These are phyloP conservation scores for Gasteruption jaculator DNA, from an alignment of 2,888 invertebrate species.

Conservation along the genomic window DNA sequence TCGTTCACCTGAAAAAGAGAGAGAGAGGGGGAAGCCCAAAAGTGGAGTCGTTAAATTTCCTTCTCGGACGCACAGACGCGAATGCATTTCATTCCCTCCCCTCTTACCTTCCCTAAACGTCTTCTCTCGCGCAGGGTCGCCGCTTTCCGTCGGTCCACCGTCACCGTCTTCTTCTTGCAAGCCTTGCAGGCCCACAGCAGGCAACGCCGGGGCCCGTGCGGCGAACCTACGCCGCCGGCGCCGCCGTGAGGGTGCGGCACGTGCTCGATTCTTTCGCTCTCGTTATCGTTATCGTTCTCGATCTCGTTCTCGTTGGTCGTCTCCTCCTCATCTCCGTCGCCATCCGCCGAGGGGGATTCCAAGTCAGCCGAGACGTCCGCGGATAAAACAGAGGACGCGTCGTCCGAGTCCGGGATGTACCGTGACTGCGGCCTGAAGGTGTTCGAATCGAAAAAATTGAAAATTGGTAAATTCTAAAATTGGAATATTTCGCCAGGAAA, in stretches of 20 bases:
- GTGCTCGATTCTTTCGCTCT: slow-evolving; percentile 38
- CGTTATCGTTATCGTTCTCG: slow-evolving; percentile 22
- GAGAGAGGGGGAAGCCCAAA: too few species aligned
- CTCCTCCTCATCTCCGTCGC: slow-evolving; percentile 24
- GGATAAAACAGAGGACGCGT: slow-evolving; percentile 44
- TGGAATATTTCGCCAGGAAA: too few species aligned
- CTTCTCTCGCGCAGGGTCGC: slow-evolving; percentile 93
- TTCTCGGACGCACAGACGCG: slow-evolving; percentile 5
- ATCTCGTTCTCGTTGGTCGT: slow-evolving; percentile 22
- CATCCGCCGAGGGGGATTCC: slow-evolving; percentile 40
- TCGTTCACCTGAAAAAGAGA: slow-evolving; percentile 89
- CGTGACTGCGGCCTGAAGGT: slow-evolving; percentile 38
- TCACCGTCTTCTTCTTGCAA: slow-evolving; percentile 92
- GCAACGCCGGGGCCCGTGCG: slow-evolving; percentile 66
- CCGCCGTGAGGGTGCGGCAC: slow-evolving; percentile 46
- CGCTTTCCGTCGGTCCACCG: slow-evolving; percentile 93
- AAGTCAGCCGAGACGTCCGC: slow-evolving; percentile 44
- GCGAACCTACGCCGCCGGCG: slow-evolving; percentile 38
- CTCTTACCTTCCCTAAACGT: slow-evolving; percentile 81
- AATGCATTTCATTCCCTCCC: slow-evolving; percentile 5
- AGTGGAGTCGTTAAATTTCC: slow-evolving; percentile 7
- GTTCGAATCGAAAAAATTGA: too few species aligned
- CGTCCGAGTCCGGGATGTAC: slow-evolving; percentile 45
- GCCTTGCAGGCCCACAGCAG: slow-evolving; percentile 97
- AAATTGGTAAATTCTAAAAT: too few species aligned